Evolutionary conservation across 1,140 invertebrate species (phyloP).

Genomic region (Leptoteleia sp.): DNA sequence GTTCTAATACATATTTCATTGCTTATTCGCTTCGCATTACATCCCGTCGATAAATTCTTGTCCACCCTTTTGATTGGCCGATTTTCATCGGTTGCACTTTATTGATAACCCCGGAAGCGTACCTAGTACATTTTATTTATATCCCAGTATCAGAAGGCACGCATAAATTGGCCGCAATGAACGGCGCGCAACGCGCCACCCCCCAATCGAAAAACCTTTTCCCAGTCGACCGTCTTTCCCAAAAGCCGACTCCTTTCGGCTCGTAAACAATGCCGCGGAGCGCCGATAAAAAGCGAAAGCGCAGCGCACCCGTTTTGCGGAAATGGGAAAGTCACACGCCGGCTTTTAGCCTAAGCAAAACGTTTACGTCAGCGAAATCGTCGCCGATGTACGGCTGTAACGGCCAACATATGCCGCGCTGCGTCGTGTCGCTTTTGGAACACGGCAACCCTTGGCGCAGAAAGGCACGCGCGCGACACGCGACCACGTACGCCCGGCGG

Average conservation of each 20-base stretch:
- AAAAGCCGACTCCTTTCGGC: conserved; percentile 12
- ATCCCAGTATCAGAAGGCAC: too few relatives aligned
- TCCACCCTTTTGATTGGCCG: too few relatives aligned
- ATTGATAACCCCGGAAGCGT: too few relatives aligned
- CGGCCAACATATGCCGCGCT: conserved; percentile 61
- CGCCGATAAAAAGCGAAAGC: conserved; percentile 39
- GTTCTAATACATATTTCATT: too few relatives aligned
- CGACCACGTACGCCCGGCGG: conserved; percentile 76
- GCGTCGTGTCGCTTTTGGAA: conserved; percentile 51
- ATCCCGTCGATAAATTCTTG: too few relatives aligned
- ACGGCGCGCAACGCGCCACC: too few relatives aligned
- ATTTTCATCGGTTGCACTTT: too few relatives aligned
- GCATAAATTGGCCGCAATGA: too few relatives aligned
- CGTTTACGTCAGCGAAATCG: conserved; percentile 52
- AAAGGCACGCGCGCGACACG: conserved; percentile 78
- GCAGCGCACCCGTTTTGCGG: conserved; percentile 25
- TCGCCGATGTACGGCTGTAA: conserved; percentile 29
- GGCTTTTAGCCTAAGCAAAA: conserved; percentile 47
- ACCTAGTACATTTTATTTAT: too few relatives aligned
- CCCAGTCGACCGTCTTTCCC: conserved; percentile 15
- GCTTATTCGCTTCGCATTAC: too few relatives aligned
- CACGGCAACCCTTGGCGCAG: conserved; percentile 55
- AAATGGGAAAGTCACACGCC: conserved; percentile 57
- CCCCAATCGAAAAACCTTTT: conserved; percentile 11
- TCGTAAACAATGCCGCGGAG: conserved; percentile 12